Evolutionary conservation across 2,113 vertebrate genomes (phyloP).

Genomic region (Trichechus manatus): DNA sequence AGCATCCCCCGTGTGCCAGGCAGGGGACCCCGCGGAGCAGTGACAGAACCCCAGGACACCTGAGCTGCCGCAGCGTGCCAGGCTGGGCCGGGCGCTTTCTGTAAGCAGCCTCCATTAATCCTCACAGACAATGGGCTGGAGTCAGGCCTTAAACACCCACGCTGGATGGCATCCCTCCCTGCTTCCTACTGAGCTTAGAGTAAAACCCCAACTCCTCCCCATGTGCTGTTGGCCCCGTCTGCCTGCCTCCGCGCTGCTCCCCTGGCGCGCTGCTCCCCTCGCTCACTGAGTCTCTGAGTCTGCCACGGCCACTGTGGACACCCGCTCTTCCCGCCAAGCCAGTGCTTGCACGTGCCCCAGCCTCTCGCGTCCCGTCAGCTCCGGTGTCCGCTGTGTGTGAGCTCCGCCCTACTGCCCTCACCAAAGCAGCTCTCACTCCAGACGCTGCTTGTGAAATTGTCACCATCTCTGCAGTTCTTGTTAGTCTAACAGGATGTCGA

Average conservation of each 20-base stretch:
- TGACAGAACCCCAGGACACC: neutral
- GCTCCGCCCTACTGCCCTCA: neutral
- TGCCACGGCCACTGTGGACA: no score
- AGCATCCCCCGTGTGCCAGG: neutral
- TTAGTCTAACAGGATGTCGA: neutral
- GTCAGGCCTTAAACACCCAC: neutral
- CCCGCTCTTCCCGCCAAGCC: no score
- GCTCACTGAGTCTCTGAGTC: neutral
- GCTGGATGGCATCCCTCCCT: neutral
- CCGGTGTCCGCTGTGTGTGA: neutral
- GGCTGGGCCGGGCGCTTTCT: neutral
- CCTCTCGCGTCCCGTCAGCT: neutral
- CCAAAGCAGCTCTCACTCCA: neutral
- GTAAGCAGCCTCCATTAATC: neutral
- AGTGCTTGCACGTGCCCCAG: neutral
- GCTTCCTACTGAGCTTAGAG: neutral
- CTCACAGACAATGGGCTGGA: neutral
- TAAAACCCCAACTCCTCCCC: neutral
- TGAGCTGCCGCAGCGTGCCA: neutral
- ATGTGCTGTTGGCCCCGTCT: accelerated
- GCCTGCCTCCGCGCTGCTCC: no score
- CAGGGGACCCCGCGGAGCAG: neutral
- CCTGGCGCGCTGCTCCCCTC: no score
- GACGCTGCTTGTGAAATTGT: accelerated
- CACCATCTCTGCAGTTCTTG: neutral